Evolutionary conservation across 2,888 invertebrate genomes (phyloP).

Genomic region (Thysanoteuthis rhombus): DNA sequence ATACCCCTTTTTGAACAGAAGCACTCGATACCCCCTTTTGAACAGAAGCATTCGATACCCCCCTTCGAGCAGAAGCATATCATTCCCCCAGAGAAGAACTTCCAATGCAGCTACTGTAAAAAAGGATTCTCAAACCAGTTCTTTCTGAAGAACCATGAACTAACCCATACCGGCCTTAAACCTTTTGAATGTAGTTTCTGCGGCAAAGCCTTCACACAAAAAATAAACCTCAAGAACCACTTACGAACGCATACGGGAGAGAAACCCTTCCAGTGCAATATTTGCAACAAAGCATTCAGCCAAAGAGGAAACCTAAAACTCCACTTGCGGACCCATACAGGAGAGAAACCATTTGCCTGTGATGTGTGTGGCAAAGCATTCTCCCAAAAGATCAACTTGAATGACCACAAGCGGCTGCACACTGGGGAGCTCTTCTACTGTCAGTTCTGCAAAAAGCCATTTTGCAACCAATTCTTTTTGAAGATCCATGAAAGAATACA

Average conservation of each 20-base stretch:
- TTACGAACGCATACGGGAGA: slow-evolving; percentile 17
- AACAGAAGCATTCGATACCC: neutral
- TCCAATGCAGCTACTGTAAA: slow-evolving; percentile 22
- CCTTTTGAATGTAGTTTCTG: slow-evolving; percentile 27
- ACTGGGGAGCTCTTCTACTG: slow-evolving; percentile 25
- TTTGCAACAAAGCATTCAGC: slow-evolving; percentile 27
- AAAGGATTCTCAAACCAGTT: slow-evolving; percentile 27
- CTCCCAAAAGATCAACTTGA: slow-evolving; percentile 25
- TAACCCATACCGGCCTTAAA: neutral
- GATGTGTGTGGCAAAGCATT: slow-evolving; percentile 20
- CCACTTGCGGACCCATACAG: slow-evolving; percentile 20
- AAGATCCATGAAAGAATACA: slow-evolving; percentile 24
- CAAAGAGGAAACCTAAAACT: slow-evolving; percentile 24
- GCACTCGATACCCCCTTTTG: neutral
- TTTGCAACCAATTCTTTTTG: slow-evolving; percentile 28
- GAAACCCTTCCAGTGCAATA: slow-evolving; percentile 13
- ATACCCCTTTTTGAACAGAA: neutral
- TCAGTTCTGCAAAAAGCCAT: slow-evolving; percentile 26
- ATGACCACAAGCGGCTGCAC: slow-evolving; percentile 16
- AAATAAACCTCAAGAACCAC: slow-evolving; percentile 26
- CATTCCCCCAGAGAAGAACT: neutral
- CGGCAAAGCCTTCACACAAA: slow-evolving; percentile 28
- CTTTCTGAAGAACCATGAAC: slow-evolving; percentile 24
- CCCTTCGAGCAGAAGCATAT: neutral
- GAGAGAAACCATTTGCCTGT: slow-evolving; percentile 28